These are phyloP conservation scores for Pristionchus exspectatus DNA, from an alignment of 2,888 invertebrate species.

Conservation along the genomic window DNA sequence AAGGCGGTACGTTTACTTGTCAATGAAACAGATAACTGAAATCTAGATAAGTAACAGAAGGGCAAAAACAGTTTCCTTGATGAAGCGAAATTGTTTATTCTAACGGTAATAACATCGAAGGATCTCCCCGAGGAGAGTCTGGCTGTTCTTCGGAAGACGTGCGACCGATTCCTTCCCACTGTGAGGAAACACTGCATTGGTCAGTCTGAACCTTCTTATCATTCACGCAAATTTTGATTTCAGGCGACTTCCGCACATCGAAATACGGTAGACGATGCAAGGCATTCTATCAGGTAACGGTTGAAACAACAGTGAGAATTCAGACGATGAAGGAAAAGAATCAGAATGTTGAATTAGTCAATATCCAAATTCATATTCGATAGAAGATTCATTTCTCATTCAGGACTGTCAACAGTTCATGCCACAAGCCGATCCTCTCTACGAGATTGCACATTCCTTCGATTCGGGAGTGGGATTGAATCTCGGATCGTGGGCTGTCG, in stretches of 20 bases:
- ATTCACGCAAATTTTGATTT: slow-evolving; percentile 55
- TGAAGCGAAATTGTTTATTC: neutral
- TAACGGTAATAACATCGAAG: neutral
- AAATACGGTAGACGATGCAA: slow-evolving; percentile 67
- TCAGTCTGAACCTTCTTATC: slow-evolving; percentile 50
- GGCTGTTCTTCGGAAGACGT: slow-evolving; percentile 42
- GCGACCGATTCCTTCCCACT: slow-evolving; percentile 62
- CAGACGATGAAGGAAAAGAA: neutral
- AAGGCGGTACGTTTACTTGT: neutral
- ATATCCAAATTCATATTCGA: neutral
- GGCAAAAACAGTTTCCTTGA: neutral
- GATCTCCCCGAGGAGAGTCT: slow-evolving; percentile 12
- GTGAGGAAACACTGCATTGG: slow-evolving; percentile 65
- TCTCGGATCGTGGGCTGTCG: slow-evolving; percentile 71
- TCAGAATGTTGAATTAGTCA: neutral
- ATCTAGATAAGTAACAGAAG: no score
- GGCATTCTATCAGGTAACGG: slow-evolving; percentile 68
- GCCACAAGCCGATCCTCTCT: slow-evolving; percentile 71
- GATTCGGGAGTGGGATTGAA: slow-evolving; percentile 66
- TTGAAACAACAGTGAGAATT: neutral
- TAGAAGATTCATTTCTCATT: neutral
- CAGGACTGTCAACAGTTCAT: slow-evolving; percentile 71
- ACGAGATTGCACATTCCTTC: slow-evolving; percentile 56
- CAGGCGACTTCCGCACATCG: neutral
- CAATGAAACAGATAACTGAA: no score